Evolutionary conservation across 2,113 vertebrate genomes (phyloP).

Genomic region (Chloropsis cyanopogon): DNA sequence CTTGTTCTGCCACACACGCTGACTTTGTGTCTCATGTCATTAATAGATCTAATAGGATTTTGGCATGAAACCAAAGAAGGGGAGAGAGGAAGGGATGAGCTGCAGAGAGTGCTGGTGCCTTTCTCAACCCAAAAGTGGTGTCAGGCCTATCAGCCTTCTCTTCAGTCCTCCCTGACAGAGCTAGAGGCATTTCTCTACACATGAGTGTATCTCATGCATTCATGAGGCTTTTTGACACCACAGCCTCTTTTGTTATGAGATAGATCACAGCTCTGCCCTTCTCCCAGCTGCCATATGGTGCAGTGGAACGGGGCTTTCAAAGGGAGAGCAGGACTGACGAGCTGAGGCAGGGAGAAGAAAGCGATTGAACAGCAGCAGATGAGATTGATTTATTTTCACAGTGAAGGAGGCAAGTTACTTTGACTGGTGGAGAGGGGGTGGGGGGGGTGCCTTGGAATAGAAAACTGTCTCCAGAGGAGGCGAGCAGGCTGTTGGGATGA

Average conservation of each 20-base stretch:
- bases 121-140: conserved; percentile 11
- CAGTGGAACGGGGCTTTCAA: conserved; percentile 61
- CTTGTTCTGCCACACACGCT: conserved; percentile 27
- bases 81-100: conserved; percentile 4
- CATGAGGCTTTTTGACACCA: conserved; percentile 81
- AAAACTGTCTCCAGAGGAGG: conserved; percentile 15
- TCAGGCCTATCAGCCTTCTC: conserved; percentile 46
- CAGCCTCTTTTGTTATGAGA: conserved; percentile 82
- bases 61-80: background rate
- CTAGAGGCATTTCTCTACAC: conserved; percentile 72
- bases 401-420: conserved; percentile 8
- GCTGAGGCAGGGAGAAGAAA: conserved; percentile 55
- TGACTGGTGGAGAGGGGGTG: background rate
- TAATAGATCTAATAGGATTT: conserved; percentile 50
- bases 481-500: conserved; percentile 32
- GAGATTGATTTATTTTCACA: conserved; percentile 81
- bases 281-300: conserved; percentile 94
- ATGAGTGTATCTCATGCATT: conserved; percentile 82
- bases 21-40: conserved; percentile 24
- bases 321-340: conserved; percentile 9
- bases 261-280: conserved; percentile 67
- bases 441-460: background rate
- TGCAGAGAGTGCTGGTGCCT: conserved; percentile 33
- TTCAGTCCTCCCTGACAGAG: conserved; percentile 64
- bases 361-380: conserved; percentile 64